Evolutionary conservation across 2,113 vertebrate genomes (phyloP), one percentile per base, ranked within the genome.

Genomic region (cattle (Bos taurus)): DNA sequence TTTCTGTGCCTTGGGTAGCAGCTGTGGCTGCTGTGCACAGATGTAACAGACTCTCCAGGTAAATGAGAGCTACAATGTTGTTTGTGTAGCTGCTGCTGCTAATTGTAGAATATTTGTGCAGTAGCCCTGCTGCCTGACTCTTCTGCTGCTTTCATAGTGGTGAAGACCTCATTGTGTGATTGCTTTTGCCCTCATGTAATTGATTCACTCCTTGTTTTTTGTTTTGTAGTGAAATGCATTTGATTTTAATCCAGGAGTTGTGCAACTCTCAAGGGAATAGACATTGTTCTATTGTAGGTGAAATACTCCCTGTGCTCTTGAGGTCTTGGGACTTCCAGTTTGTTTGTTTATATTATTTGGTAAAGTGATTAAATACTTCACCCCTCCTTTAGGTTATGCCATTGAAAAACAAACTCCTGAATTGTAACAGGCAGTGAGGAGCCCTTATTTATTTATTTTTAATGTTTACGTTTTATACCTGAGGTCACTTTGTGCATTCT

Each of bases 11-110:
- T 30, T 64, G 60, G 97, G 95, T 40, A 92, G 94, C 98, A 98
- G 96, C 96, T 98, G 97, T 8, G 60, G 91, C 84, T 40, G 93
- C 97, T 96, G 98, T 91, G 97, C 85, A 67, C 97, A 97, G 98
- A 98, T 98, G 97, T 94, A 91, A 48, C 21, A 48, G 60, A 16
- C 94, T 36, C 95, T 95, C 50, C 94, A 96, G 97, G 97, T 98
- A 80, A 95, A 87, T 12, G 84, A 87, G 85, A 67, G 60, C 71
- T 83, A 71, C 97, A 54, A 0, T 57, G 97, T 82, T 94, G 96
- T 96, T 98, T 97, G 93, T 95, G 84, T 92, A 95, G 77, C 90
- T 71, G 67, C 97, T 96, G 97, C 97, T 89, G 96, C 6, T 74
- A 77, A 77, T 46, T 92, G 92, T 92, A 36, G 62, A 78, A 15